Base-by-base conservation (phyloP, 2,113 vertebrate species). In the Chionomys nivalis region DNA sequence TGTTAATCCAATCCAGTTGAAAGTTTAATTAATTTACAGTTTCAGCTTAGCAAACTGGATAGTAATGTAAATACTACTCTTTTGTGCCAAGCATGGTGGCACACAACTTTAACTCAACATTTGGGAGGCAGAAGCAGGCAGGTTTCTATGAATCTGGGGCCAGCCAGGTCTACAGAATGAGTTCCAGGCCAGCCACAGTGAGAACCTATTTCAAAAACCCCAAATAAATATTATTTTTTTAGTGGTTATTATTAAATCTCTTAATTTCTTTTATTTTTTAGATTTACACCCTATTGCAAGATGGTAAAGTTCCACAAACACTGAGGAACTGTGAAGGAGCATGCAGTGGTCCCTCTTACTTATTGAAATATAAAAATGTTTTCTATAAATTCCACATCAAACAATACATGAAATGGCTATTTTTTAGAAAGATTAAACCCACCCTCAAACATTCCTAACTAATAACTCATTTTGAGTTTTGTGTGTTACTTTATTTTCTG, bases 401-500 rank as follows among this genome's bases (percentile, higher is more conserved):
- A 98, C 92, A 97, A 95, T 82, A 96, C 93, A 88, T 87, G 90
- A 98, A 98, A 96, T 97, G 91, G 96, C 91, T 58, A 97, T 98
- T 96, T 98, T 98, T 98, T 89, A 98, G 96, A 98, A 98, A 98
- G 97, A 97, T 94, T 89, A 96, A 97, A 76, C 97, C 47, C 52
- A 94, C 68, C 85, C 91, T 97, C 39, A 83, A 97, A 95, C 94
- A 92, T 96, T 97, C 93, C 75, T 92, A 96, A 98, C 96, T 95
- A 13, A n/a, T 97, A 93, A 28, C 47, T 2, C 79, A 94, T 39
- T 94, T 68, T 89, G 82, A 19, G 49, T 97, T 72, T 92, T 90
- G 14, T 0, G 79, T 58, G 63, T 96, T 76, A 96, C 93, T 91
- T 94, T 68, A 78, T 61, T 23, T 75, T 92, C 33, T 49, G 14